Evolutionary conservation across 2,113 vertebrate genomes (phyloP).

Genomic region (Galeopterus variegatus): DNA sequence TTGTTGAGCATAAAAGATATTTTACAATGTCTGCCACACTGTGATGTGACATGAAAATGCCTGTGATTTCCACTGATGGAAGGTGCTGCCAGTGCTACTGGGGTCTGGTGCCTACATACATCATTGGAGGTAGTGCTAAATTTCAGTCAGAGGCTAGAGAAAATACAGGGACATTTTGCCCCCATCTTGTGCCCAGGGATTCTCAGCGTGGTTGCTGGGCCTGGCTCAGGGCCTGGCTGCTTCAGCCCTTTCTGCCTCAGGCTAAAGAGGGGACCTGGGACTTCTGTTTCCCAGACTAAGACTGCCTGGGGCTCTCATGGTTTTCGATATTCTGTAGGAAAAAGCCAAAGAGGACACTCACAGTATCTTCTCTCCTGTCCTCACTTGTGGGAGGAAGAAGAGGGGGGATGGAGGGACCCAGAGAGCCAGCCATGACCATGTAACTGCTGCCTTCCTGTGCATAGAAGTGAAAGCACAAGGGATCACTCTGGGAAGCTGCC

Average conservation of each 20-base stretch:
- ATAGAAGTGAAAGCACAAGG: neutral
- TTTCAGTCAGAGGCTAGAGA: neutral
- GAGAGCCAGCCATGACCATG: neutral
- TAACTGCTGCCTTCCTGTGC: neutral
- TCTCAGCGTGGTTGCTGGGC: neutral
- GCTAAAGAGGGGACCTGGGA: neutral
- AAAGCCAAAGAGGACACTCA: neutral
- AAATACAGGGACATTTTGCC: neutral
- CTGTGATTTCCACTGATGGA: neutral
- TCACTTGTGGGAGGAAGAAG: neutral
- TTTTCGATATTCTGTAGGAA: neutral
- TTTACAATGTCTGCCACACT: neutral
- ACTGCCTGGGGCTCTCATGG: neutral
- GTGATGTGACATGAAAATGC: neutral
- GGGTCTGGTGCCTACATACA: neutral
- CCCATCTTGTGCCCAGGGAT: neutral
- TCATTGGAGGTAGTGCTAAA: neutral
- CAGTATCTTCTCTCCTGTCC: neutral
- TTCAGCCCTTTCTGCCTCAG: neutral
- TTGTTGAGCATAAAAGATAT: neutral
- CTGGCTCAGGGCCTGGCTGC: neutral
- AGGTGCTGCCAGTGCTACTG: neutral
- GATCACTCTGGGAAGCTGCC: neutral
- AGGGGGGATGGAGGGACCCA: neutral
- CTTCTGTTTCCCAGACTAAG: neutral